Evolutionary conservation across 2,113 vertebrate species (phyloP).

Genomic region (Spea bombifrons): DNA sequence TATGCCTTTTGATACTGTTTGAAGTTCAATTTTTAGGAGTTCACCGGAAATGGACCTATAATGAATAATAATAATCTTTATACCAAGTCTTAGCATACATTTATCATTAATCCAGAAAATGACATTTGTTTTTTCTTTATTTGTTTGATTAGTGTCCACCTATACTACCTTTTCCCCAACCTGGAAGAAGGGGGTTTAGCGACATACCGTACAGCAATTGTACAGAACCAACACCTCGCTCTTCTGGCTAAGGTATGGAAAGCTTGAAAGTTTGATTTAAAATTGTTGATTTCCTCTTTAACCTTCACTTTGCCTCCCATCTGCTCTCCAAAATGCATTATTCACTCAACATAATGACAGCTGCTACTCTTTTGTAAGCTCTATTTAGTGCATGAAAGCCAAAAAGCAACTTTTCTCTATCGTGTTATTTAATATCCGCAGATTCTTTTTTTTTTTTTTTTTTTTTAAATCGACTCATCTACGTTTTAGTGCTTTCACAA

Average conservation of each 20-base stretch:
- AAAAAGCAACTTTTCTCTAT: slow-evolving; percentile 9
- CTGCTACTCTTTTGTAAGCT: slow-evolving; percentile 26
- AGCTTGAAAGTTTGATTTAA: slow-evolving; percentile 23
- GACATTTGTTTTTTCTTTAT: background rate
- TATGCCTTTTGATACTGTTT: too few relatives aligned
- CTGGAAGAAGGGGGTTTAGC: slow-evolving; percentile 96
- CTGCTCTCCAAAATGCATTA: slow-evolving; percentile 11
- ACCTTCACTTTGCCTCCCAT: background rate
- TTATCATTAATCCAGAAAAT: background rate
- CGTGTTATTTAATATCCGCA: slow-evolving; percentile 30
- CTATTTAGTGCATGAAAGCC: slow-evolving; percentile 25
- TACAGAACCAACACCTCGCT: slow-evolving; percentile 97
- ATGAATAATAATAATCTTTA: slow-evolving; percentile 13
- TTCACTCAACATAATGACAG: slow-evolving; percentile 25
- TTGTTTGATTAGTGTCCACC: slow-evolving; percentile 78
- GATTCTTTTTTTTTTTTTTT: slow-evolving; percentile 26
- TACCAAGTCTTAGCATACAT: background rate
- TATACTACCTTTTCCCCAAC: slow-evolving; percentile 93
- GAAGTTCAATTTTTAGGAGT: too few relatives aligned
- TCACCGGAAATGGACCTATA: slow-evolving; percentile 12
- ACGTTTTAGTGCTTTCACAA: slow-evolving; percentile 17
- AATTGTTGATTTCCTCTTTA: slow-evolving; percentile 8
- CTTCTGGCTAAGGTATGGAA: slow-evolving; percentile 92
- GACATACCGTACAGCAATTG: slow-evolving; percentile 94
- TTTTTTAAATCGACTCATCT: slow-evolving; percentile 25